Conservation (phyloP, 1,140 invertebrate species). For the Tenebrio molitor region DNA sequence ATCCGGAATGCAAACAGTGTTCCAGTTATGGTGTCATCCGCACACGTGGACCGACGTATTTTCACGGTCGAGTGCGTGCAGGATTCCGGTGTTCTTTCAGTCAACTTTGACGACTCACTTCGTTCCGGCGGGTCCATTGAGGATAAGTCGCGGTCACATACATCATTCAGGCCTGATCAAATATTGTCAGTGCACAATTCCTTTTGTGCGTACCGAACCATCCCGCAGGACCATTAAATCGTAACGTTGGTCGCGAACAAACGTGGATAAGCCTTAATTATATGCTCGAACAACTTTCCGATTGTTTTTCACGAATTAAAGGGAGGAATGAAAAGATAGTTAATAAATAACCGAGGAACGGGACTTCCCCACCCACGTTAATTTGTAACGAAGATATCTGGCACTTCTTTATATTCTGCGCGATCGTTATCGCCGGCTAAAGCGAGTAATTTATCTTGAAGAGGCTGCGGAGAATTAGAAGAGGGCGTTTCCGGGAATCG, state of each 20-base stretch:
- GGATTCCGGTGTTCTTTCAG: conserved; percentile 36
- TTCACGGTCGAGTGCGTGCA: conserved; percentile 17
- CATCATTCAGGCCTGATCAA: conserved; percentile 42
- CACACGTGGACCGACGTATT: conserved; percentile 17
- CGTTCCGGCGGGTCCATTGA: conserved; percentile 38
- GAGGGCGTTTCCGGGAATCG: conserved; percentile 52
- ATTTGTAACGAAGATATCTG: conserved; percentile 58
- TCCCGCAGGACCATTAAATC: conserved; percentile 42
- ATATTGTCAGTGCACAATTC: conserved; percentile 36
- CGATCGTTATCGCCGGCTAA: conserved; percentile 58
- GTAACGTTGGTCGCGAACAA: not conserved
- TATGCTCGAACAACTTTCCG: conserved; percentile 30
- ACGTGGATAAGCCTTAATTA: conserved; percentile 30
- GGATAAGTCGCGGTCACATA: conserved; percentile 40
- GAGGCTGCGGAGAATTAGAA: conserved; percentile 52
- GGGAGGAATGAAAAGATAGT: conserved; percentile 33
- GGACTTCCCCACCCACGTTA: conserved; percentile 46
- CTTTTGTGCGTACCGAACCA: not conserved
- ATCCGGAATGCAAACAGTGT: conserved; percentile 4
- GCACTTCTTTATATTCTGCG: conserved; percentile 57
- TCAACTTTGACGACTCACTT: conserved; percentile 34
- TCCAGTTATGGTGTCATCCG: not conserved
- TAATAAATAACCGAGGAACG: conserved; percentile 36
- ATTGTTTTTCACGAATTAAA: conserved; percentile 32
- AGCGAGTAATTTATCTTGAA: conserved; percentile 57